Evolutionary conservation across 2,888 invertebrate genomes (phyloP), one percentile per base, ranked within the genome.

Genomic region (Cephus sareptanus): DNA sequence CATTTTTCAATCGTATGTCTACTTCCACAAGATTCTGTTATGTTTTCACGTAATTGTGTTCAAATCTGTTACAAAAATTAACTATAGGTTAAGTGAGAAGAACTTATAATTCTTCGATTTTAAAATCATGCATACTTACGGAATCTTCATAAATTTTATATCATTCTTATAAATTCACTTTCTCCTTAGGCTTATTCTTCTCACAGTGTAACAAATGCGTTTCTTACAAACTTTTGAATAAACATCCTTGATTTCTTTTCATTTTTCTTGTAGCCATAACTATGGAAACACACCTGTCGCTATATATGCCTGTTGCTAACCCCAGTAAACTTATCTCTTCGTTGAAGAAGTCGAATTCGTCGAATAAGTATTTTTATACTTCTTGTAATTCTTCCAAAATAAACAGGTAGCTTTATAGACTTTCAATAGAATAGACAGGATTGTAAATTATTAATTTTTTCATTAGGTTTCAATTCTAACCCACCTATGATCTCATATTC

Each of bases 311-410:
- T 56, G 15, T 23, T 9, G 56, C 23, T 6, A 23, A 1, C 56
- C 56, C 56, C 9, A 23, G 56, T 9, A 23, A 56, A 56, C 56
- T 73, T 40, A 9, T 1, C n/a, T 75, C 34, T 12, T 71, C 30
- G 31, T 71, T 33, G 23, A 34, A 30, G 33, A 35, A 15, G 37
- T 37, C 37, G 37, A 34, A 74, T 74, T 34, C 9, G 6, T 74
- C 15, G 23, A 33, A 33, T 13, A 74, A 30, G 11, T 74, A 30
- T 33, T 2, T 15, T 40, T 74, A 4, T 40, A 71, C 6, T 79
- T 74, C 30, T 82, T 35, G 35, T 35, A 35, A 35, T 35, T 81
- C 75, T 81, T 80, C 81, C 82, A 84, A 30, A 84, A 83, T 40
- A 1, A 40, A 40, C 40, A 40, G 15, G 15, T 40, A 40, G 15